Evolutionary conservation across 2,888 invertebrate genomes (phyloP), one percentile per base, ranked within the genome.

Genomic region (Scaptomyza flava): DNA sequence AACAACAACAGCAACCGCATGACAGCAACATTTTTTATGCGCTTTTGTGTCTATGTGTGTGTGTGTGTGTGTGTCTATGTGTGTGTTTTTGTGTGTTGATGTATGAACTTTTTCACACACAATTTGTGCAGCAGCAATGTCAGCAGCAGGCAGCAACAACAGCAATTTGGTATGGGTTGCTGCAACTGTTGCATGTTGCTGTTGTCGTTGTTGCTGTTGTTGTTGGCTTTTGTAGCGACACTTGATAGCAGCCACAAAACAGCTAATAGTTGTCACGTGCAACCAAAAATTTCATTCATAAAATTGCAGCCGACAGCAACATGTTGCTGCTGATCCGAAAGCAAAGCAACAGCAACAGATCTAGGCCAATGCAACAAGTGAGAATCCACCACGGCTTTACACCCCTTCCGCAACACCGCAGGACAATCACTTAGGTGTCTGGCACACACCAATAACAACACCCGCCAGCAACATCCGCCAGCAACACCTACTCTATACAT

Each of bases 1-100:
- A 78, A 70, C 60, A 70, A 69, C 71, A 66, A 30, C 60, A 59
- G 63, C 79, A 71, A 67, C 81, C 72, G 51, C 82, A 76, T 63
- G 87, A 79, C 76, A 85, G 86, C 87, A 79, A 76, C 71, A 75
- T 84, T 86, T 86, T 86, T 83, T 88, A 85, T 86, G 68, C 80
- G 45, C 68, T 64, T 77, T 65, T 76, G 61, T 66, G 73, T 14
- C 8, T 36, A 17, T 65, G 53, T 48, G 41, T 63, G 41, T 68
- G 56, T 41, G 33, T 54, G 27, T 65, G 38, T 45, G 33, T 62
- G 71, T 56, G 46, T 59, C 38, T 38, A 33, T 62, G 48, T 41
- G 51, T 57, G 43, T 62, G 52, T 70, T 46, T 71, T 57, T 65
- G 59, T 68, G 60, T 43, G 64, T 65, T 79, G 64, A 68, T 79